Conservation (phyloP, 2,113 vertebrate species). For the Clarias macrocephalus region DNA sequence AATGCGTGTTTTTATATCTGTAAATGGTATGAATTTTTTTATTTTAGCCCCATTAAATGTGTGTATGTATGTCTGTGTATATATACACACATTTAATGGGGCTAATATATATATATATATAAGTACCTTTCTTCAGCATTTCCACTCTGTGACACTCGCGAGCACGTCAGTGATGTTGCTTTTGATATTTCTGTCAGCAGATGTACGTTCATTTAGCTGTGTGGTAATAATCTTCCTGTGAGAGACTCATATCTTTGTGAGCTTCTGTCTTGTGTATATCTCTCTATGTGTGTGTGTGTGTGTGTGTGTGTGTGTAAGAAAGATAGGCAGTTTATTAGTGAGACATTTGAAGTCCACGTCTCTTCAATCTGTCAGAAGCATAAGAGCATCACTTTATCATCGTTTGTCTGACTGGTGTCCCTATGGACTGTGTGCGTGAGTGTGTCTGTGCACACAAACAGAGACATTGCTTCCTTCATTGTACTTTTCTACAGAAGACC, state of each 20-base stretch:
- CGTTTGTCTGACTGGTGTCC: constrained; percentile 89
- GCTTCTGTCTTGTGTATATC: constrained; percentile 10
- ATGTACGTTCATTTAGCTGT: neutral
- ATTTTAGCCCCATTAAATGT: too few species aligned
- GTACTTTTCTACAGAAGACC: constrained; percentile 2
- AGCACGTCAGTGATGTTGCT: neutral
- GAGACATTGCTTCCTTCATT: neutral
- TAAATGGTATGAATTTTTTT: too few species aligned
- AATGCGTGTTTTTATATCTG: too few species aligned
- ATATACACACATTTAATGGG: too few species aligned
- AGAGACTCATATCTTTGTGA: constrained; percentile 35
- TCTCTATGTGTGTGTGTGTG: constrained; percentile 28
- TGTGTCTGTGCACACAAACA: constrained; percentile 6
- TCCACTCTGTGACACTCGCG: neutral
- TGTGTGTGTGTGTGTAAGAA: neutral
- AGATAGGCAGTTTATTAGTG: constrained; percentile 85
- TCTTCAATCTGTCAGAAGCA: constrained; percentile 82
- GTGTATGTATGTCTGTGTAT: too few species aligned
- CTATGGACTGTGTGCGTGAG: constrained; percentile 62
- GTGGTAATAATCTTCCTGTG: constrained; percentile 32
- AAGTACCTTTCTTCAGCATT: neutral
- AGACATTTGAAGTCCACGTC: constrained; percentile 78
- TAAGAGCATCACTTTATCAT: constrained; percentile 97
- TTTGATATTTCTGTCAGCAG: constrained; percentile 38
- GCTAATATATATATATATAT: too few species aligned